These are phyloP conservation scores for Arrhopalites spinosus DNA, from an alignment of 2,888 invertebrate genomes.

Conservation along the genomic window DNA sequence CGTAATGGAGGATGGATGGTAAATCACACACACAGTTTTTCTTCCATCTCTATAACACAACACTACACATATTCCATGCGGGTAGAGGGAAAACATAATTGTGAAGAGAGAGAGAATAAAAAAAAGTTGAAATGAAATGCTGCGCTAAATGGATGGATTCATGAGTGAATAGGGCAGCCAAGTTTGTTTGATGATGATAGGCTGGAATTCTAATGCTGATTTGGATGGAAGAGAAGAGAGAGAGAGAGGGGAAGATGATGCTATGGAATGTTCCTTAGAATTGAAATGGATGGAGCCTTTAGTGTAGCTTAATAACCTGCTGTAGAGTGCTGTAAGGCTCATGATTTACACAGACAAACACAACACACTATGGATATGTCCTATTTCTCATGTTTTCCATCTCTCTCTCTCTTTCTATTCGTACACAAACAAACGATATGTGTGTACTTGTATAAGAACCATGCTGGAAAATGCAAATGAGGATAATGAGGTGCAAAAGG, in stretches of 20 bases:
- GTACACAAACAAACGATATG: no score
- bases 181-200: conserved; percentile 48
- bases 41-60: no score
- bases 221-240: conserved; percentile 8
- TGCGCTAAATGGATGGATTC: conserved; percentile 39
- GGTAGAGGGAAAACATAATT: not conserved
- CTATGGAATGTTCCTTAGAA: conserved; percentile 21
- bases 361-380: no score
- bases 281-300: conserved; percentile 19
- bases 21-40: conserved; percentile 3
- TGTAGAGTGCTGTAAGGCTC: not conserved
- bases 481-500: conserved; percentile 56
- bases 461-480: conserved; percentile 52
- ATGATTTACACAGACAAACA: not conserved
- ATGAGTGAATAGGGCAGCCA: conserved; percentile 34
- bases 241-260: not conserved
- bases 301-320: conserved; percentile 10
- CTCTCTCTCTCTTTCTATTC: no score
- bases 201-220: conserved; percentile 42
- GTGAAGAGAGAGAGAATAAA: not conserved
- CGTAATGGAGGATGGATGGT: not conserved
- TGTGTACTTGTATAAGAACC: no score
- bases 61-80: not conserved
- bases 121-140: conserved; percentile 33
- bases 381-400: no score